These are phyloP conservation scores for Laterallus jamaicensis DNA, from an alignment of 2,113 vertebrate genomes.

Conservation along the genomic window DNA sequence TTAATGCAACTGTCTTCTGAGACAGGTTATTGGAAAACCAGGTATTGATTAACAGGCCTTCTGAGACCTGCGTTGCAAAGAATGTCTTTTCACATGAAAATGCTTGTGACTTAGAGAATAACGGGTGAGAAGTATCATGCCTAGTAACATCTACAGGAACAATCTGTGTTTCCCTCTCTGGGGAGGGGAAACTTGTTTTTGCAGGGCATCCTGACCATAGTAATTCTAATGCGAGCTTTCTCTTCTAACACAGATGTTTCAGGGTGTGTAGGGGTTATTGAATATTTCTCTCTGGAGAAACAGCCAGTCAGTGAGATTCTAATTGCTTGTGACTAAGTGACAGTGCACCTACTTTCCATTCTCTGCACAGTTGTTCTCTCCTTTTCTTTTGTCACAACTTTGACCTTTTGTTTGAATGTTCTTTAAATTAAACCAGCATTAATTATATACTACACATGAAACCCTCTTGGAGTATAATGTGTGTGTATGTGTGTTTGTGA, in stretches of 20 bases:
- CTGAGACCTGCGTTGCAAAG: neutral
- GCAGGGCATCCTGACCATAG: neutral
- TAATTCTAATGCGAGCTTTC: neutral
- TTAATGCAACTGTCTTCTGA: neutral
- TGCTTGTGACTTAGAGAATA: neutral
- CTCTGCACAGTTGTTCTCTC: neutral
- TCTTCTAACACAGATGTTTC: neutral
- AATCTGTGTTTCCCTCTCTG: neutral
- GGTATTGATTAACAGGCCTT: neutral
- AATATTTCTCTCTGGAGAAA: neutral
- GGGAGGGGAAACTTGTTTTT: neutral
- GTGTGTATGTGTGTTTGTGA: neutral
- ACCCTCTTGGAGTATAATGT: too few relatives aligned
- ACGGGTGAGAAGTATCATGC: neutral
- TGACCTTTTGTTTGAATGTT: neutral
- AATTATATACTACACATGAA: too few relatives aligned
- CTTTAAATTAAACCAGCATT: neutral
- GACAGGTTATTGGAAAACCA: neutral
- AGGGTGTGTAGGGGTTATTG: neutral
- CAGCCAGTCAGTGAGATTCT: neutral
- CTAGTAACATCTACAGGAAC: neutral
- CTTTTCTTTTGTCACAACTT: neutral
- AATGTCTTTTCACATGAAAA: neutral
- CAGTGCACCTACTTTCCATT: neutral
- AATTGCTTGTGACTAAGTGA: neutral